Conservation (phyloP, 2,797 vertebrate species). For the Pseudotriccus pelzelni region DNA sequence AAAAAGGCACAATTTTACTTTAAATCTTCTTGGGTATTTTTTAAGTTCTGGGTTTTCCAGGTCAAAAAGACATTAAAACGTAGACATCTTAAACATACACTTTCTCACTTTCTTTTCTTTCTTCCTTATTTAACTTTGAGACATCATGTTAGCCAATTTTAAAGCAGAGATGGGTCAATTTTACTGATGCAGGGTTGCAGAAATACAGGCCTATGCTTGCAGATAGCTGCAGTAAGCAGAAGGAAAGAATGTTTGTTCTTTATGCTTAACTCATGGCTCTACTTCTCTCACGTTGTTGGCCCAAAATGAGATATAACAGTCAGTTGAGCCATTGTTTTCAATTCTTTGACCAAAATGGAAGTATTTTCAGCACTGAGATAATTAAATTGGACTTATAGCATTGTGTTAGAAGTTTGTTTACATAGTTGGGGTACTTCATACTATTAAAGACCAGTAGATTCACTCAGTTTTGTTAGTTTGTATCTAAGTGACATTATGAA, state of each 20-base stretch:
- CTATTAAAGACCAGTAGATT: neutral
- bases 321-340: neutral
- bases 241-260: neutral
- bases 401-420: neutral
- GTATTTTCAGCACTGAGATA: neutral
- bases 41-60: neutral
- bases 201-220: neutral
- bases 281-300: neutral
- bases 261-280: neutral
- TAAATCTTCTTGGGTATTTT: neutral
- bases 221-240: neutral
- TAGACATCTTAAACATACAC: accelerated
- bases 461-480: neutral
- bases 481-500: neutral
- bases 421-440: neutral
- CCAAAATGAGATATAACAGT: neutral
- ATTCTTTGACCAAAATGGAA: neutral
- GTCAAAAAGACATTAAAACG: neutral
- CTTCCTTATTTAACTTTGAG: neutral
- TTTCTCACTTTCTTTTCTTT: neutral
- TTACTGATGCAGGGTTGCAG: neutral
- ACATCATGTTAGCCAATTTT: neutral
- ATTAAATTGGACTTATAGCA: neutral
- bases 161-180: neutral
- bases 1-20: neutral